These are phyloP conservation scores for Gallirallus australis DNA, from an alignment of 2,797 vertebrate genomes.

Conservation along the genomic window DNA sequence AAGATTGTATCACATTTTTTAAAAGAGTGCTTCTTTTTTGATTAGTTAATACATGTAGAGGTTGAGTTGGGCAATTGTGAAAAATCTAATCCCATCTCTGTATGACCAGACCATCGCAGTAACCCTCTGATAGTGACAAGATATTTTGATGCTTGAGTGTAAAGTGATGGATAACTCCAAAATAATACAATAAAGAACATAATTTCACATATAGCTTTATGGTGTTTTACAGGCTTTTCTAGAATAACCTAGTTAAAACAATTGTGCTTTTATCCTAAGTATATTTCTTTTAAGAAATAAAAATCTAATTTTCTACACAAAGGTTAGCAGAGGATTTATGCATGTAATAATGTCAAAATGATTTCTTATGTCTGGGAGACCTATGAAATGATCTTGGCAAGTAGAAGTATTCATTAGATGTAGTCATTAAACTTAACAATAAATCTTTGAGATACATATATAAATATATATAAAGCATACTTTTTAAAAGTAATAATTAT, in stretches of 20 bases:
- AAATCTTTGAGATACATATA: not conserved
- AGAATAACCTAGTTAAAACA: not conserved
- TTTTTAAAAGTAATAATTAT: not conserved
- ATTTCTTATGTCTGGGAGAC: not conserved
- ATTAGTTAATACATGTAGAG: not conserved
- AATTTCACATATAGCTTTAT: not conserved
- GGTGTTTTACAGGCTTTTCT: not conserved
- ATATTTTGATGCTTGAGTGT: not conserved
- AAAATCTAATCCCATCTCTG: not conserved
- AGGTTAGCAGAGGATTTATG: slow-evolving; percentile 2
- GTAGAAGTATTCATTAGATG: not conserved
- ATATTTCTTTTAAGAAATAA: not conserved
- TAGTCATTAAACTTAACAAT: not conserved
- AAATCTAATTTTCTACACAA: not conserved
- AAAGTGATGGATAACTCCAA: not conserved
- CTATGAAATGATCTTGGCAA: slow-evolving; percentile 2
- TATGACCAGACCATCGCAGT: not conserved
- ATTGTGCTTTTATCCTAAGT: not conserved
- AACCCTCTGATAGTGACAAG: not conserved
- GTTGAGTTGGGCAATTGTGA: not conserved
- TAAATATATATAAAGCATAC: not conserved
- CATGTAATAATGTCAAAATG: slow-evolving; percentile 6
- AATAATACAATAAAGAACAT: not conserved
- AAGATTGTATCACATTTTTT: not conserved
- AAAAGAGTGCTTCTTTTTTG: not conserved